These are phyloP conservation scores for Pseudorhombus dupliciocellatus DNA, from an alignment of 2,113 vertebrate species.

Conservation along the genomic window DNA sequence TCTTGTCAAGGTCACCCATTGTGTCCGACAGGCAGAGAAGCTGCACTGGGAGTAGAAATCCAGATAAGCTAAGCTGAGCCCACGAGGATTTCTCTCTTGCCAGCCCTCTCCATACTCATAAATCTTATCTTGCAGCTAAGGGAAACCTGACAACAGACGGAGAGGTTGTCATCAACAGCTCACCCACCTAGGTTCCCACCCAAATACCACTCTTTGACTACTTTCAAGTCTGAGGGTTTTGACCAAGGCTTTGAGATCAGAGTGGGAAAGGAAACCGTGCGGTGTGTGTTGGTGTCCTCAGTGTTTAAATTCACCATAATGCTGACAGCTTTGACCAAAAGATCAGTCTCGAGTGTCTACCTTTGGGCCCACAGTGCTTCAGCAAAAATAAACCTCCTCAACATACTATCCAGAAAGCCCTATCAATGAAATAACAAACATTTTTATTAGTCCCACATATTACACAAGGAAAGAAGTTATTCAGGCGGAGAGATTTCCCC, in stretches of 20 bases:
- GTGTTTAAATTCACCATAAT: conserved; percentile 11
- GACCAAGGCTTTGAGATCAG: conserved; percentile 12
- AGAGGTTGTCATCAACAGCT: conserved; percentile 67
- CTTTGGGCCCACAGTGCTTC: not conserved
- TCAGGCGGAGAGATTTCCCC: conserved; percentile 71
- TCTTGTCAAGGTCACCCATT: conserved; percentile 82
- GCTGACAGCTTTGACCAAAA: conserved; percentile 28
- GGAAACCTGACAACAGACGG: conserved; percentile 72
- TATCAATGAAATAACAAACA: conserved; percentile 32
- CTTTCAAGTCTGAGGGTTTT: conserved; percentile 42
- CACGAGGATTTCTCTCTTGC: conserved; percentile 64
- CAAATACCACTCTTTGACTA: conserved; percentile 56
- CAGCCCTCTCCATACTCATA: conserved; percentile 64
- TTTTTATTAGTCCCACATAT: conserved; percentile 50
- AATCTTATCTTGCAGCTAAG: conserved; percentile 75
- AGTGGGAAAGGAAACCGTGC: conserved; percentile 9
- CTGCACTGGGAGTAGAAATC: conserved; percentile 69
- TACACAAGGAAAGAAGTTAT: conserved; percentile 75
- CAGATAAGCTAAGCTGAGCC: conserved; percentile 80
- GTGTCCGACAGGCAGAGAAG: conserved; percentile 43
- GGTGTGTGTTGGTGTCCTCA: not conserved
- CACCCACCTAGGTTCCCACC: conserved; percentile 58
- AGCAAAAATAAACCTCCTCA: conserved; percentile 17
- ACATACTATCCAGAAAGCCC: conserved; percentile 26
- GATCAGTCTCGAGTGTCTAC: conserved; percentile 3